phyloP scores from a whole-genome alignment of 1,140 invertebrate species.

The Babylonia areolata region DNA sequence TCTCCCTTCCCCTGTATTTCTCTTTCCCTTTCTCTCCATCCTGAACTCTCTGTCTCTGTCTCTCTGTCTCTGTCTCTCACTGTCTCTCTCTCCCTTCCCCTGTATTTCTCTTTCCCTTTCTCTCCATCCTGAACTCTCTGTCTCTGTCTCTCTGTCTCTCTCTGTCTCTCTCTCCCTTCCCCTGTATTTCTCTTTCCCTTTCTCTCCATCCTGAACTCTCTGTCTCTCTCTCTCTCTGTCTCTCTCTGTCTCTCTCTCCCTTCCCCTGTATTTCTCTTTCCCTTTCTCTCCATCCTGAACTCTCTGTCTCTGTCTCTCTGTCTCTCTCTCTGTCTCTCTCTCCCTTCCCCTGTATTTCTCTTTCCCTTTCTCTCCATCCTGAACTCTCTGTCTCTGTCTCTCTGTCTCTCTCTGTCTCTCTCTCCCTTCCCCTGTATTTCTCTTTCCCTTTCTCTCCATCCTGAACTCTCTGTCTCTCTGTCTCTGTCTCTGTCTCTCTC shows the following conservation, averaged over 20 bases:
- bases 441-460: neutral
- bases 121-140: neutral
- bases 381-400: neutral
- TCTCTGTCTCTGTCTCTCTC: neutral
- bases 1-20: no score
- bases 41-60: no score
- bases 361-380: neutral
- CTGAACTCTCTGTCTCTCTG: neutral
- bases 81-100: neutral
- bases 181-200: neutral
- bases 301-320: neutral
- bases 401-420: neutral
- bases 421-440: neutral
- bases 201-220: neutral
- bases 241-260: neutral
- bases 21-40: no score
- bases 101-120: neutral
- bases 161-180: neutral
- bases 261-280: neutral
- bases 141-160: neutral
- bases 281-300: neutral
- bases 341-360: neutral
- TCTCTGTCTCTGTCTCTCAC: no score
- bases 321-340: neutral
- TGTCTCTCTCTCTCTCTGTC: conserved; percentile 1